Evolutionary conservation across 2,797 vertebrate species (phyloP).

Genomic region (Chloroceryle inda): DNA sequence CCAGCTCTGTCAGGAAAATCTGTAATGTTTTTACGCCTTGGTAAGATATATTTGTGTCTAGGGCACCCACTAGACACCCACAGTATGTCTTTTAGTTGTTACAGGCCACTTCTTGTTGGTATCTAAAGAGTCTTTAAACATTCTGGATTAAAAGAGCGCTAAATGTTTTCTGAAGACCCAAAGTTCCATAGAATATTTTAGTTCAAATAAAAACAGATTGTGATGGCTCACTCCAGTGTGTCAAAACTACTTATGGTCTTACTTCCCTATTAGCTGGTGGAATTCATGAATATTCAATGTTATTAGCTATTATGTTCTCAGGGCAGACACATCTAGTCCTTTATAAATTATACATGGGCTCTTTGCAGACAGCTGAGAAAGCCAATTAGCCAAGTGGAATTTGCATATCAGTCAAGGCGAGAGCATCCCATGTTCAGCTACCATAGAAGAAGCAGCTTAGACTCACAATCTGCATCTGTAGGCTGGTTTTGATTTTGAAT

Average conservation of each 20-base stretch:
- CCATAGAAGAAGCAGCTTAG: neutral
- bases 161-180: constrained; percentile 36
- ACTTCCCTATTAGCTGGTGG: constrained; percentile 60
- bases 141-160: constrained; percentile 38
- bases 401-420: constrained; percentile 75
- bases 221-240: neutral
- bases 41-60: neutral
- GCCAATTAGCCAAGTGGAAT: constrained; percentile 73
- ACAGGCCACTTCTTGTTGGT: constrained; percentile 17
- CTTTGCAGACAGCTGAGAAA: constrained; percentile 74
- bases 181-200: constrained; percentile 9
- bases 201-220: constrained; percentile 50
- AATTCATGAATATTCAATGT: constrained; percentile 76
- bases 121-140: constrained; percentile 6
- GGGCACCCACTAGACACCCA: neutral
- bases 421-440: constrained; percentile 36
- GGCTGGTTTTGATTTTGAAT: neutral
- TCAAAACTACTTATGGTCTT: constrained; percentile 31
- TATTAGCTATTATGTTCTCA: constrained; percentile 69
- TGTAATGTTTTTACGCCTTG: neutral
- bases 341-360: constrained; percentile 75
- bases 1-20: neutral
- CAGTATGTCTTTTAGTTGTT: neutral
- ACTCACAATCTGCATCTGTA: neutral
- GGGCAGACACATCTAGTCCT: constrained; percentile 53